Base-by-base conservation (phyloP, 2,888 invertebrate genomes). In the Coenonympha glycerion region DNA sequence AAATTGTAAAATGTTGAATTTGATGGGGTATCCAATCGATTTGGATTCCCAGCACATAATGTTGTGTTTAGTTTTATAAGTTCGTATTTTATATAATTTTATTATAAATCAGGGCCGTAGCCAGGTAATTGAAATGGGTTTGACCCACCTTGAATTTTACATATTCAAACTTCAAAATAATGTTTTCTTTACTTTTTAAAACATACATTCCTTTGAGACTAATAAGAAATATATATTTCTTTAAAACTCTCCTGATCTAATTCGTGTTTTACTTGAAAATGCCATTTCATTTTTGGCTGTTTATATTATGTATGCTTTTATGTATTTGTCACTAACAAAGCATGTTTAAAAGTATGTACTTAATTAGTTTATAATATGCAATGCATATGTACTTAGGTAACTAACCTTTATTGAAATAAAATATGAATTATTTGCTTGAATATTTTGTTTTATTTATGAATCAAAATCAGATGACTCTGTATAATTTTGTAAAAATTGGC, bases 11-110 rank as follows among this genome's bases (percentile, higher is more conserved):
- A 37, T 19, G 2, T 41, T 51, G 36, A 55, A 48, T 72, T 82
- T 79, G 82, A 82, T 87, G 79, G 87, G 79, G 79, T 85, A 71
- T 62, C 61, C 54, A 68, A 78, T 79, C 80, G 87, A 79, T 79
- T 66, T 73, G 80, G 87, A 65, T 79, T 80, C 78, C 77, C 79
- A 79, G 87, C 85, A 82, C 68, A 79, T 83, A 76, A 72, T 52
- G 48, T 47, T 49, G 49, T 50, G 40, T 55, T 54, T 55, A 56
- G 52, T 69, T 55, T n/a, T 46, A 30, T 55, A 52, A 49, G 48
- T 44, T 56, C 59, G 36, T 30, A 53, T 39, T 24, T 9, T 30
- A 36, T 28, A n/a, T 16, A 13, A 21, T 8, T 21, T 22, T n/a
- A n/a, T n/a, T n/a, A 34, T 24, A 16, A 24, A 26, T 28, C 28